phyloP scores from a whole-genome alignment of 2,888 invertebrate species.

The Apoda limacodes region DNA sequence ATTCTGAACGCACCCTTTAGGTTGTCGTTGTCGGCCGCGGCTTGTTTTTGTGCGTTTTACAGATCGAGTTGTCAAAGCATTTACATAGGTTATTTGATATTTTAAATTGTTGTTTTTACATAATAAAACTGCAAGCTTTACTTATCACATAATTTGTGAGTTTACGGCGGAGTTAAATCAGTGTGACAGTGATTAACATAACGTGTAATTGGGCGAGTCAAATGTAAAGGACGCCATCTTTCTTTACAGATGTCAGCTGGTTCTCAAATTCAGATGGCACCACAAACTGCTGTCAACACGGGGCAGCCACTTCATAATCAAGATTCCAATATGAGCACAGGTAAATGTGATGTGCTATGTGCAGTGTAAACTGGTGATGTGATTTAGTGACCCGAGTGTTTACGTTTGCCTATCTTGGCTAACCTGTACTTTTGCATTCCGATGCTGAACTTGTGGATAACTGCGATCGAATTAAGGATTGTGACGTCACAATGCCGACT shows the following conservation, averaged over 20 bases:
- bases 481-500: constrained; percentile 66
- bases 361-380: constrained; percentile 18
- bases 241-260: constrained; percentile 94
- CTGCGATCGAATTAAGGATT: constrained; percentile 47
- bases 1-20: too few species aligned
- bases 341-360: constrained; percentile 55
- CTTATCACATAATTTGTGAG: constrained; percentile 40
- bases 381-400: constrained; percentile 47
- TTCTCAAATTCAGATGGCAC: constrained; percentile 97
- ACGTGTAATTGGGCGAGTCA: constrained; percentile 55
- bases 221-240: constrained; percentile 71
- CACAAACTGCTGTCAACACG: constrained; percentile 89
- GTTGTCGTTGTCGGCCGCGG: too few species aligned
- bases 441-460: constrained; percentile 48
- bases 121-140: constrained; percentile 30
- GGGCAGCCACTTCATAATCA: constrained; percentile 89
- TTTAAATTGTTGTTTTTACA: too few species aligned
- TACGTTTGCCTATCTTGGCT: constrained; percentile 11
- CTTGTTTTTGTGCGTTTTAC: too few species aligned
- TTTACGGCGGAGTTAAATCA: constrained; percentile 26
- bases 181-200: constrained; percentile 31
- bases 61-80: too few species aligned
- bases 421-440: too few species aligned
- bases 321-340: constrained; percentile 98
- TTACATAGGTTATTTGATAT: too few species aligned